phyloP scores from a whole-genome alignment of 2,888 invertebrate species.

The Epiblema foenella region DNA sequence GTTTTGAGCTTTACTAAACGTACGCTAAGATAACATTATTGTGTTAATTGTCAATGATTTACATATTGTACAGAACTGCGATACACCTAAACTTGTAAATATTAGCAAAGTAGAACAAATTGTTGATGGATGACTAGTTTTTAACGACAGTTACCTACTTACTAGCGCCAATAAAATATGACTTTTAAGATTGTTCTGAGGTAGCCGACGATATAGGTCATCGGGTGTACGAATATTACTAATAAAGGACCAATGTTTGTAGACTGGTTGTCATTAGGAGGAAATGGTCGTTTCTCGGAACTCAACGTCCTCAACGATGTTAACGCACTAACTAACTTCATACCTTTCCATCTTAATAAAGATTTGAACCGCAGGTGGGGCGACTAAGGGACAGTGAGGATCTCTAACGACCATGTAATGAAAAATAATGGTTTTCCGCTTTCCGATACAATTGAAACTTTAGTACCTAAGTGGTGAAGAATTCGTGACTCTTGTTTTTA shows the following conservation, averaged over 20 bases:
- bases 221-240: conserved; percentile 52
- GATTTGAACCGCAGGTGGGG: not conserved
- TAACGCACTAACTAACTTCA: conserved; percentile 7
- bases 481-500: too few relatives aligned
- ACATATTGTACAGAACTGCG: too few relatives aligned
- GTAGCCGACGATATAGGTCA: conserved; percentile 35
- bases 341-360: conserved; percentile 9
- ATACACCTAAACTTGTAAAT: not conserved
- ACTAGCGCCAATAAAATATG: not conserved
- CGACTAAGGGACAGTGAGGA: not conserved
- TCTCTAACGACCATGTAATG: not conserved
- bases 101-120: conserved; percentile 4
- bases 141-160: conserved; percentile 6
- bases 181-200: conserved; percentile 18
- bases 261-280: conserved; percentile 54
- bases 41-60: too few relatives aligned
- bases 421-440: not conserved
- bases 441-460: not conserved
- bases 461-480: too few relatives aligned
- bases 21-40: too few relatives aligned
- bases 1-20: not conserved
- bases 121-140: not conserved
- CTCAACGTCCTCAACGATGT: conserved; percentile 48
- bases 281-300: conserved; percentile 58
- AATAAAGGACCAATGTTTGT: conserved; percentile 49